Base-by-base conservation (phyloP, 2,888 invertebrate species). In the Gastrophysa polygoni region DNA sequence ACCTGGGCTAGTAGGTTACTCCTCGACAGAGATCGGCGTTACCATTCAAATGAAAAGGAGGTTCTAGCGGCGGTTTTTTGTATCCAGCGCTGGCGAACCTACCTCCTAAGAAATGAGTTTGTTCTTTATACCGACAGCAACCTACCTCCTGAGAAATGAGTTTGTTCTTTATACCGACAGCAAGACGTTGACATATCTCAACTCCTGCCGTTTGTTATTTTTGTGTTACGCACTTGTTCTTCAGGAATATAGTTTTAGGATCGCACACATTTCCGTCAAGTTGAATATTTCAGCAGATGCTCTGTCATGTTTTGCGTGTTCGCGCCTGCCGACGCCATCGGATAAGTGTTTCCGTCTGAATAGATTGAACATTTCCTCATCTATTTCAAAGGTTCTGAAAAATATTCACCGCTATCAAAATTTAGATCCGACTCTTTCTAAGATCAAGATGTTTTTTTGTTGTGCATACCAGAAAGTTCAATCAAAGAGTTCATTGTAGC, bases 1-100 rank as follows among this genome's bases (percentile, higher is more conserved):
- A 46, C 56, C 6, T 56, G 46, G 44, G 43, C 56, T 5, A 46
- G 44, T n/a, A 44, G 46, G 18, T 24, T 56, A 28, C 46, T 56
- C 16, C 46, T 46, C 16, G 46, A 46, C 16, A 16, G 46, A 16
- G 46, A 46, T n/a, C 16, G 20, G 1, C 10, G 34, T 1, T 54
- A 54, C 38, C 29, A 29, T 54, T 32, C 54, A 10, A 21, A n/a
- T 6, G 54, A 54, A 17, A 54, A 54, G 11, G 54, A 54, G 29
- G 38, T 38, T 16, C 20, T 54, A 2, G 54, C 54, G 11, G 29
- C 16, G 34, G 34, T 28, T n/a, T 24, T 32, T 6, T 14, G 34
- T 3, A n/a, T 20, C 21, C 17, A n/a, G 46, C 44, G 20, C n/a
- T 56, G 21, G 20, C 28, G 11, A 7, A 24, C 24, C 7, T n/a